Evolutionary conservation across 2,797 vertebrate species (phyloP).

Genomic region (Ceyx erithaca): DNA sequence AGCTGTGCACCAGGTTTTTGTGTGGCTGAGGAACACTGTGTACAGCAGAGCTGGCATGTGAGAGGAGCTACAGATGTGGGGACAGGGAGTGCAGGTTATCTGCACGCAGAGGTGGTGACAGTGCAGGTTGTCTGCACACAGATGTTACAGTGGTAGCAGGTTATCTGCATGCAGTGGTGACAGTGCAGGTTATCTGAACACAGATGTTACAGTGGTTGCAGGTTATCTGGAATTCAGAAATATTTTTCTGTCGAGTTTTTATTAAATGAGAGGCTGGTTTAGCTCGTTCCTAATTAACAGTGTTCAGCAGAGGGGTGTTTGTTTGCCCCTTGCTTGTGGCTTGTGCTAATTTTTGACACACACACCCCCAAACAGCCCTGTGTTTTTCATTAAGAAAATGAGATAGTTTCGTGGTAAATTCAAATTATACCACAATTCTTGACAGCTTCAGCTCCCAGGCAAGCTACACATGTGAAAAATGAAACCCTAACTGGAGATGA

Average conservation of each 20-base stretch:
- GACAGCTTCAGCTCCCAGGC: not conserved
- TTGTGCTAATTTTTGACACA: not conserved
- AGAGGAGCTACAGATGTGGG: not conserved
- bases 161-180: not conserved
- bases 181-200: too few species aligned
- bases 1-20: not conserved
- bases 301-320: not conserved
- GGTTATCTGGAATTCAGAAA: not conserved
- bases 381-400: not conserved
- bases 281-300: not conserved
- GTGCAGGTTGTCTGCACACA: too few species aligned
- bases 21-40: accelerated
- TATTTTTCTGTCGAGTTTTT: not conserved
- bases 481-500: not conserved
- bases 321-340: accelerated
- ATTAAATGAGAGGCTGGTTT: not conserved
- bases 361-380: not conserved
- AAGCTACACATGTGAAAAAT: not conserved
- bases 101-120: not conserved
- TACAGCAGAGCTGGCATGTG: not conserved
- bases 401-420: not conserved
- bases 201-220: not conserved
- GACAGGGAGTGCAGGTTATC: not conserved
- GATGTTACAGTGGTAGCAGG: not conserved
- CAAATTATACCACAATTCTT: not conserved